These are phyloP conservation scores for Leptestheria dahalacensis DNA, from an alignment of 1,140 invertebrate genomes.

Conservation along the genomic window DNA sequence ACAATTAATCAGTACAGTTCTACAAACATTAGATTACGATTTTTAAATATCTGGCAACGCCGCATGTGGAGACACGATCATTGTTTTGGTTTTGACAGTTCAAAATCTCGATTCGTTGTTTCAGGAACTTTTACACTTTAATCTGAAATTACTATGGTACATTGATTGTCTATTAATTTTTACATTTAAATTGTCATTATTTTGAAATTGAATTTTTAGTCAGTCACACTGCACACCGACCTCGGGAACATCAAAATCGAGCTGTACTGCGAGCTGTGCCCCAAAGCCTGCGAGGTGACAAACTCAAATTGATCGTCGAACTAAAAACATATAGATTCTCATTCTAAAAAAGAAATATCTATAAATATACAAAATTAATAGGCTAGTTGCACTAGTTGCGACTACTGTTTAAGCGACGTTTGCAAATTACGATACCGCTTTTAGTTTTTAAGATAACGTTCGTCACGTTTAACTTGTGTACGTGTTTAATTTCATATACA, in stretches of 20 bases:
- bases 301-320: no score
- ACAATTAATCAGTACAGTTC: not conserved
- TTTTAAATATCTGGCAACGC: not conserved
- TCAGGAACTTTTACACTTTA: not conserved
- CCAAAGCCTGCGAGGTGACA: constrained; percentile 7
- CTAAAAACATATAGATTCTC: no score
- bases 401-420: not conserved
- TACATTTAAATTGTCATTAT: not conserved
- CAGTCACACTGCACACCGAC: constrained; percentile 13
- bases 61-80: not conserved
- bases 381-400: not conserved
- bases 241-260: constrained; percentile 13
- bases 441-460: not conserved
- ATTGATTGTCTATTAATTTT: not conserved
- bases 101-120: not conserved
- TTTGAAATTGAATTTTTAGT: not conserved
- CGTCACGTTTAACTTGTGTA: not conserved
- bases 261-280: constrained; percentile 8
- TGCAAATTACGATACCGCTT: not conserved
- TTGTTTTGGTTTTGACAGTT: no score
- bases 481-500: constrained; percentile 30
- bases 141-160: not conserved
- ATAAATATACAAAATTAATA: not conserved
- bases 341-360: no score
- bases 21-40: not conserved